Evolutionary conservation across 2,113 vertebrate genomes (phyloP).

Genomic region (Aphyosemion australe): DNA sequence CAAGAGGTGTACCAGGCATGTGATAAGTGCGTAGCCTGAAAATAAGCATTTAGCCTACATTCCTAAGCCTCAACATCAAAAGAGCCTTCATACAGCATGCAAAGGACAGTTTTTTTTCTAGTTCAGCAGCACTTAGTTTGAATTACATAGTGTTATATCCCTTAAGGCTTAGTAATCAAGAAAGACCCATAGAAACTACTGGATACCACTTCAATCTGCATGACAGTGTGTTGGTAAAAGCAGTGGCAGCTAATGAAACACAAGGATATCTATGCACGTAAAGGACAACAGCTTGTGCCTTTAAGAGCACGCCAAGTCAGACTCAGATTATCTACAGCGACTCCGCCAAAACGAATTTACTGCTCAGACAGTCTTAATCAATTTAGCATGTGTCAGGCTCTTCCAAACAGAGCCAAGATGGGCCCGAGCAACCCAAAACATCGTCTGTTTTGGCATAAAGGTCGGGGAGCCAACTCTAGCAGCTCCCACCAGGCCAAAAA

Average conservation of each 20-base stretch:
- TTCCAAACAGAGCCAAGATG: conserved; percentile 48
- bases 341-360: conserved; percentile 58
- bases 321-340: conserved; percentile 38
- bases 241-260: conserved; percentile 7
- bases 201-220: conserved; percentile 5
- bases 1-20: conserved; percentile 49
- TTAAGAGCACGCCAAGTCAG: conserved; percentile 44
- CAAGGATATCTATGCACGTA: neutral
- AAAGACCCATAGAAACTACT: conserved; percentile 4
- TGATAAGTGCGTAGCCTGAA: conserved; percentile 50
- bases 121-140: conserved; percentile 16
- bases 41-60: conserved; percentile 69
- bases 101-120: conserved; percentile 27
- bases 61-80: conserved; percentile 59
- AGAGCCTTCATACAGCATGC: conserved; percentile 39
- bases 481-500: conserved; percentile 33
- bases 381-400: conserved; percentile 65
- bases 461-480: conserved; percentile 34
- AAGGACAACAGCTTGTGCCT: conserved; percentile 31
- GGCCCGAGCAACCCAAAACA: conserved; percentile 46
- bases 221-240: conserved; percentile 3
- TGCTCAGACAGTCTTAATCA: conserved; percentile 64
- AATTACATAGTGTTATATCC: conserved; percentile 13
- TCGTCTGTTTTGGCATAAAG: conserved; percentile 53
- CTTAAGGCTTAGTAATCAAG: conserved; percentile 26